Evolutionary conservation across 2,113 vertebrate genomes (phyloP).

Genomic region (Regulus satrapa): DNA sequence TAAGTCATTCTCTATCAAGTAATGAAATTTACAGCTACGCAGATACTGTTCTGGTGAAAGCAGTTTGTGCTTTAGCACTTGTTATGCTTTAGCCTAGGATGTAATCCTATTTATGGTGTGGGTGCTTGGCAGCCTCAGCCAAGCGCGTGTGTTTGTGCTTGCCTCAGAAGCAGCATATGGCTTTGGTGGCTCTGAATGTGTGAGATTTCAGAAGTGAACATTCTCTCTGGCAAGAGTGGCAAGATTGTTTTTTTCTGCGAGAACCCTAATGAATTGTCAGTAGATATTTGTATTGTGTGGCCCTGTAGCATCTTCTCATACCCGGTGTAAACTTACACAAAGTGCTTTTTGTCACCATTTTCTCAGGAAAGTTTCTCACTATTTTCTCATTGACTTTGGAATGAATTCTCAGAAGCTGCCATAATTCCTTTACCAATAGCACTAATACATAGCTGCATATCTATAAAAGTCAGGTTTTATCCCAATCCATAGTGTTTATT

Average conservation of each 20-base stretch:
- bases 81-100: background rate
- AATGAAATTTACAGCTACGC: background rate
- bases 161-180: background rate
- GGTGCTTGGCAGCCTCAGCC: background rate
- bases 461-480: background rate
- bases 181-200: background rate
- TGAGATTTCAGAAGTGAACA: background rate
- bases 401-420: background rate
- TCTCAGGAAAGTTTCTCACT: background rate
- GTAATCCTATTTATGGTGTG: background rate
- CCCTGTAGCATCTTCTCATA: background rate
- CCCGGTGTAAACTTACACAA: background rate
- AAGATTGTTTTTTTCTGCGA: background rate
- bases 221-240: background rate
- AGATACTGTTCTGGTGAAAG: background rate
- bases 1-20: background rate
- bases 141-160: background rate
- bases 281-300: background rate
- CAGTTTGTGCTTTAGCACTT: background rate
- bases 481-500: background rate
- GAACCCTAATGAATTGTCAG: background rate
- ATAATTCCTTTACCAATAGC: background rate
- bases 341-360: background rate
- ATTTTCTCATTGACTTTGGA: background rate
- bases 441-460: background rate